Base-by-base conservation (phyloP, 2,113 vertebrate genomes). In the Pteruthius melanotis region DNA sequence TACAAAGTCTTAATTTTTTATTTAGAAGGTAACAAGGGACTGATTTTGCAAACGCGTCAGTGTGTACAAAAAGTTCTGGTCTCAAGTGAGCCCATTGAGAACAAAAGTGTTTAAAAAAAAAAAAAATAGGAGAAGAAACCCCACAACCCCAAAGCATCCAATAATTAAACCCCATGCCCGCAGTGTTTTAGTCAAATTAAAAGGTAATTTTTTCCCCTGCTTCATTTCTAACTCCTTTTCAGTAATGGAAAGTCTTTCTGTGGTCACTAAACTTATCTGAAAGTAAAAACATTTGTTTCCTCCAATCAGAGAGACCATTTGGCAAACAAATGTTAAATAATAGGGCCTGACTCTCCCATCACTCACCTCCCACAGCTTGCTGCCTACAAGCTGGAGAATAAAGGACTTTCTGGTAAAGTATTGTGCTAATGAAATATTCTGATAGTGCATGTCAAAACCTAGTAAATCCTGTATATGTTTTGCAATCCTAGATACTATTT, bases 281-380 rank as follows among this genome's bases (percentile, higher is more conserved):
- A 95, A 93, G 44, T 28, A 63, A 69, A 89, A 71, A 33, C n/a
- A 75, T 87, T 50, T 54, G 26, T 83, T 91, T 87, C 80, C n/a
- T 52, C 20, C 63, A 54, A 37, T 50, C 57, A 85, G 52, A 85
- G 72, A 94, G 37, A 47, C 52, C 70, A 59, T 91, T 94, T 97
- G 81, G 85, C 94, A 92, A 33, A 35, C 65, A 82, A 92, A 87
- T 69, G 59, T 94, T 91, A 89, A 87, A 91, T 70, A 92, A 69
- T 27, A 50, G 26, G 44, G 33, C 42, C 66, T 66, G 57, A 72
- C 27, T 87, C 70, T 90, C 92, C 90, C 26, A 54, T 83, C 80
- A 74, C 81, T 89, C 75, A 76, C 52, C 30, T 94, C 96, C 70
- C 63, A 76, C 53, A 89, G 49, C 70, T 95, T 79, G 65, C 88